Base-by-base conservation (phyloP, 1,140 invertebrate species). In the Ctenoplectra terminalis region DNA sequence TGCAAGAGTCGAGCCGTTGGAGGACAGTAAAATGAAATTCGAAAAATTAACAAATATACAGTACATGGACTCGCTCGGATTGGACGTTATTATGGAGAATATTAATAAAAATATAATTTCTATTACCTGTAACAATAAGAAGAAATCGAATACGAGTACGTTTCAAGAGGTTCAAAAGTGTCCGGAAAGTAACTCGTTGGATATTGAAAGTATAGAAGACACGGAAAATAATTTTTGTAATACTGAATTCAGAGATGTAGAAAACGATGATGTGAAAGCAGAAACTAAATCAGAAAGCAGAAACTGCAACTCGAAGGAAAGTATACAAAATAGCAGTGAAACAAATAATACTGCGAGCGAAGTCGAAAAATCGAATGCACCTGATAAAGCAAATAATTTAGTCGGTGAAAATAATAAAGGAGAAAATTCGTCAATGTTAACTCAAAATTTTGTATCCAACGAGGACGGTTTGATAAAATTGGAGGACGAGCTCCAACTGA, bases 401-500 rank as follows among this genome's bases (percentile, higher is more conserved):
- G 5, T 43, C 26, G 8, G 11, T 7, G 13, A 23, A 58, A 34
- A 29, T 15, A n/a, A 23, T 7, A 2, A 26, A 13, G 3, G 0
- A 2, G 23, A 26, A 46, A 11, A 40, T 54, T 17, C 40, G 23
- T 11, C 9, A 1, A 1, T 11, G 13, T 2, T 40, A 9, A 5
- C n/a, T 40, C 0, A n/a, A 48, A 79, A 60, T 43, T 46, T 71
- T 64, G 1, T 61, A 37, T 0, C 2, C 31, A 71, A 23, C 1
- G n/a, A 20, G 3, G 15, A 74, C 5, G 13, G 13, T 23, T 1
- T 46, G 0, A 69, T 81, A 67, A 79, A 80, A 60, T 13, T 46
- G 6, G 69, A 77, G 48, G 23, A 81, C 13, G 81, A 88, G 37
- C 26, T 88, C 6, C 72, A 82, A 50, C 37, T 84, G 23, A 83